Conservation (phyloP, 2,113 vertebrate species). For the Corythaixoides concolor region DNA sequence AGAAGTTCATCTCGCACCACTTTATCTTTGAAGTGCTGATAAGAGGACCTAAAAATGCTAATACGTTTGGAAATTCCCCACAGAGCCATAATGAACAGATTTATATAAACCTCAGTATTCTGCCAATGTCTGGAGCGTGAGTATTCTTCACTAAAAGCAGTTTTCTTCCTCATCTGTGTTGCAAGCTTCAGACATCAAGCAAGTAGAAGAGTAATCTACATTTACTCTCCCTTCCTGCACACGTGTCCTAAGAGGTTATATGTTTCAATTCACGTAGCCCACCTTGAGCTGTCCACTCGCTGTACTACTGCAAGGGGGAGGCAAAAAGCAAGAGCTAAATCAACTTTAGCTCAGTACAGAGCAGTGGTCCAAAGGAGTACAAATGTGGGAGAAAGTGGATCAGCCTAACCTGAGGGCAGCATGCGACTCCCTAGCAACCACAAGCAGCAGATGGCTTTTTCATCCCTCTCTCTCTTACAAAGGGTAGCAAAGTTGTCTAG, state of each 20-base stretch:
- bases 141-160: neutral
- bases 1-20: conserved; percentile 27
- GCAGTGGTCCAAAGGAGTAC: neutral
- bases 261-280: neutral
- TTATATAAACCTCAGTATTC: conserved; percentile 58
- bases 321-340: neutral
- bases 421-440: conserved; percentile 13
- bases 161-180: neutral
- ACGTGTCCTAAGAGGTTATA: neutral
- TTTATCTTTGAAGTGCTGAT: conserved; percentile 63
- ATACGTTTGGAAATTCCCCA: conserved; percentile 54
- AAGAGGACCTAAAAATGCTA: conserved; percentile 63
- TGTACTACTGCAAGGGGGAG: neutral
- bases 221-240: neutral
- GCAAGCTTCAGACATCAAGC: neutral
- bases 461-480: neutral
- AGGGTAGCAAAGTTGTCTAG: neutral
- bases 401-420: conserved; percentile 17
- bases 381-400: neutral
- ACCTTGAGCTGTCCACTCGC: neutral
- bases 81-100: conserved; percentile 58
- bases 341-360: neutral
- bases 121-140: neutral
- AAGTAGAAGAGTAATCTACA: neutral
- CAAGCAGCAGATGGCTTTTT: conserved; percentile 33